These are phyloP conservation scores for Echeneis naucrates DNA, from an alignment of 2,797 vertebrate genomes.

Conservation along the genomic window DNA sequence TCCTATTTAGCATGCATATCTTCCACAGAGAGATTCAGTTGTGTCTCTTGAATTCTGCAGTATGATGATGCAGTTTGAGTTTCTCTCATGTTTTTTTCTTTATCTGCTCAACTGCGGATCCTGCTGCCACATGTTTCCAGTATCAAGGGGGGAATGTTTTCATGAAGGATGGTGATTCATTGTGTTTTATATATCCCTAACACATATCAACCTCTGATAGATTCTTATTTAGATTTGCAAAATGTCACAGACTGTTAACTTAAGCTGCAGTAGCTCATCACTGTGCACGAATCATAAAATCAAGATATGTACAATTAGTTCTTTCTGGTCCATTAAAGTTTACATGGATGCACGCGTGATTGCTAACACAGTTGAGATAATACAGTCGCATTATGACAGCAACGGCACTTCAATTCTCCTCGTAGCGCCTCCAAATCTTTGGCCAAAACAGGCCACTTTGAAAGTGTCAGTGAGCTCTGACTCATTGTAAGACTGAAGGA, in stretches of 20 bases:
- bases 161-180: not conserved
- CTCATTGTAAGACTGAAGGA: constrained; percentile 34
- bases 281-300: constrained; percentile 23
- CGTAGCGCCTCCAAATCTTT: constrained; percentile 41
- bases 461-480: constrained; percentile 26
- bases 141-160: not conserved
- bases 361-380: constrained; percentile 24
- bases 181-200: not conserved
- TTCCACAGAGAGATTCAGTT: constrained; percentile 28
- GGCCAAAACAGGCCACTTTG: constrained; percentile 29
- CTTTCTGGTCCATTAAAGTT: constrained; percentile 41
- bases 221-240: constrained; percentile 10
- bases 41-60: constrained; percentile 32
- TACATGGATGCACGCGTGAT: not conserved
- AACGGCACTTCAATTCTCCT: constrained; percentile 23
- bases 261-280: not conserved
- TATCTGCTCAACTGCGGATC: constrained; percentile 12
- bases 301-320: constrained; percentile 28
- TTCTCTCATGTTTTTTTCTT: constrained; percentile 27
- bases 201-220: not conserved
- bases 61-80: constrained; percentile 26
- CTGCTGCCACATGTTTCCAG: constrained; percentile 10
- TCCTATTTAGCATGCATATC: constrained; percentile 46
- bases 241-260: constrained; percentile 20
- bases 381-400: constrained; percentile 30